Base-by-base conservation (phyloP, 2,113 vertebrate species). In the sheep (Ovis aries) region DNA sequence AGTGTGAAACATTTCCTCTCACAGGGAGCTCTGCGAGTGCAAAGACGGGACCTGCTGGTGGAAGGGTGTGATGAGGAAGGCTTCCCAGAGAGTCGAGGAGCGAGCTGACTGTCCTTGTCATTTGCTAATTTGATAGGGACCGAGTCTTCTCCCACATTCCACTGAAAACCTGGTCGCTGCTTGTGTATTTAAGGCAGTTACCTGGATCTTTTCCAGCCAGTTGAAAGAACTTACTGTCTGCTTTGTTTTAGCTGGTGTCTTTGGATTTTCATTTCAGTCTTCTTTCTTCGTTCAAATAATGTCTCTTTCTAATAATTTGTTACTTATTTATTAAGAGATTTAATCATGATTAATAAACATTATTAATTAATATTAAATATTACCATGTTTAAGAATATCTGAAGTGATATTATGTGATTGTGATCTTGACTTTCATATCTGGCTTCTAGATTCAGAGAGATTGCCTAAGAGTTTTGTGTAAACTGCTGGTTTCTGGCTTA, bases 241-340 rank as follows among this genome's bases (percentile, higher is more conserved):
- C 57, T 62, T 64, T 52, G 33, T 87, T 78, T 89, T 62, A 87
- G 25, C 53, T 83, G 50, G 45, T 74, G 53, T 23, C 74, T 97
- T 83, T 64, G 50, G 36, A 50, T 94, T 97, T 85, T 90, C 43
- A 31, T 60, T 15, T 27, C 13, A 67, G 2, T 83, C 83, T 85
- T 92, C 83, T 85, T 94, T 21, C 48, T 71, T 91, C 36, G 91
- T 91, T 91, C n/a, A 95, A 74, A 45, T 90, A 83, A 80, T 40
- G 14, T 83, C 77, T 64, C 25, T 94, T 97, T 53, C 9, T 19
- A 90, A 6, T 90, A 87, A 77, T 62, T 78, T 93, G 19, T 53
- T 84, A 6, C 9, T 74, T 82, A 64, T 21, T 53, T 52, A 88
- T 78, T 92, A 23, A 59, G 23, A 11, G 16, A 53, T 25, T 59